A percentile compares a stretch with the other conserved stretches of the same genome.
phyloP scores from a whole-genome alignment of 2,797 vertebrate species.

The Cuniculus paca region DNA sequence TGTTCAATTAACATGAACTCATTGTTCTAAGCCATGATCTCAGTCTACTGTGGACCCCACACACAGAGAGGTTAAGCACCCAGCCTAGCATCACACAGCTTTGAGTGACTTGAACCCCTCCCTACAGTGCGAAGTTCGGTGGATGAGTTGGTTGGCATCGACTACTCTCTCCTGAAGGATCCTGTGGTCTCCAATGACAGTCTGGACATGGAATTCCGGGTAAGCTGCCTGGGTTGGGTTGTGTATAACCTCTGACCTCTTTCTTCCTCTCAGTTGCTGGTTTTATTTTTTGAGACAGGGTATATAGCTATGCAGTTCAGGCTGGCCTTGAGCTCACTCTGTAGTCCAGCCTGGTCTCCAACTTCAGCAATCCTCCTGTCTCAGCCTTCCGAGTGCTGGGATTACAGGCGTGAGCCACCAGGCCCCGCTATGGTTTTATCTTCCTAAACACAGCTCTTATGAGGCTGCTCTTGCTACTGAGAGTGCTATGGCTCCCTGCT shows the following conservation, averaged over 20 bases:
- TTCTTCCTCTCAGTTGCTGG: background rate
- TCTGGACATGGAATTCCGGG: slow-evolving; percentile 96
- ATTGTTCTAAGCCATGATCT: background rate
- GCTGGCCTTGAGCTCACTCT: no score
- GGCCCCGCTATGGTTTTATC: background rate
- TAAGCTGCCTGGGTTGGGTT: slow-evolving; percentile 71
- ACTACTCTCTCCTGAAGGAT: slow-evolving; percentile 95
- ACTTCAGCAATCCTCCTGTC: no score
- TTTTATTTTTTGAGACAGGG: background rate
- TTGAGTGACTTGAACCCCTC: slow-evolving; percentile 35
- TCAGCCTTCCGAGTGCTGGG: no score
- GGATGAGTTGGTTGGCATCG: slow-evolving; percentile 94
- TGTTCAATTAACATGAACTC: background rate
- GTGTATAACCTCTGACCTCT: background rate
- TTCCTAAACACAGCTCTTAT: background rate
- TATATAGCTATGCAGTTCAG: no score
- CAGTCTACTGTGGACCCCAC: background rate
- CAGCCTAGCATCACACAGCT: background rate
- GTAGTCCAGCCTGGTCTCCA: no score
- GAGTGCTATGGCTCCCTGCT: background rate
- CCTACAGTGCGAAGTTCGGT: slow-evolving; percentile 91
- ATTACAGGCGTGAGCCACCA: no score
- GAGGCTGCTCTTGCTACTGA: background rate
- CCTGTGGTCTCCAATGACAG: slow-evolving; percentile 90
- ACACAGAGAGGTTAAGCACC: background rate